These are phyloP conservation scores for Telmatherina bonti DNA, from an alignment of 2,797 vertebrate genomes.

Conservation along the genomic window DNA sequence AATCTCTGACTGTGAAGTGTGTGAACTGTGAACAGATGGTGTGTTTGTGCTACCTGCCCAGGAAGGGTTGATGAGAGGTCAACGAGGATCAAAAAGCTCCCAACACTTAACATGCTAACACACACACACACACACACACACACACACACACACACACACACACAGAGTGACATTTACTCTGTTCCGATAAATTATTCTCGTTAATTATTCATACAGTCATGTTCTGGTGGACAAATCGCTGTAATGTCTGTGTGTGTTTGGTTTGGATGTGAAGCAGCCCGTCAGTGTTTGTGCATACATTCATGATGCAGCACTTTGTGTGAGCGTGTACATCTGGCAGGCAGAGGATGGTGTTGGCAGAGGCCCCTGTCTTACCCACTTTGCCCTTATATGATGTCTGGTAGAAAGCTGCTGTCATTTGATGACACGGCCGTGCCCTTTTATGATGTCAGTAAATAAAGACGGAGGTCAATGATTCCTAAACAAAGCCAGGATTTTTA, in stretches of 20 bases:
- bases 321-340: conserved; percentile 53
- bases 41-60: conserved; percentile 35
- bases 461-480: conserved; percentile 6
- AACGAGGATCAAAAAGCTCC: conserved; percentile 69
- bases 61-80: conserved; percentile 51
- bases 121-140: conserved; percentile 24
- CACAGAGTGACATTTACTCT: conserved; percentile 13
- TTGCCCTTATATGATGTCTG: conserved; percentile 69
- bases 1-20: conserved; percentile 7
- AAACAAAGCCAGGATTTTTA: conserved; percentile 5
- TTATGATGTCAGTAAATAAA: conserved; percentile 43
- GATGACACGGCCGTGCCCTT: conserved; percentile 43
- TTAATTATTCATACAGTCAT: conserved; percentile 28
- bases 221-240: conserved; percentile 20
- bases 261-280: not conserved
- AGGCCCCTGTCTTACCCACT: conserved; percentile 54
- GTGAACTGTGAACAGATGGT: conserved; percentile 49
- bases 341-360: conserved; percentile 53
- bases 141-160: conserved; percentile 15
- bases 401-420: conserved; percentile 48
- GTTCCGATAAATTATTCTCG: conserved; percentile 15
- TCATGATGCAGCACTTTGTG: conserved; percentile 34
- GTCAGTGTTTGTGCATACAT: conserved; percentile 21
- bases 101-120: conserved; percentile 22
- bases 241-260: conserved; percentile 19